A percentile compares a stretch with the other conserved stretches of the same genome.
These are phyloP conservation scores for Drosophila anomelani DNA, from an alignment of 2,888 invertebrate genomes.

Conservation along the genomic window DNA sequence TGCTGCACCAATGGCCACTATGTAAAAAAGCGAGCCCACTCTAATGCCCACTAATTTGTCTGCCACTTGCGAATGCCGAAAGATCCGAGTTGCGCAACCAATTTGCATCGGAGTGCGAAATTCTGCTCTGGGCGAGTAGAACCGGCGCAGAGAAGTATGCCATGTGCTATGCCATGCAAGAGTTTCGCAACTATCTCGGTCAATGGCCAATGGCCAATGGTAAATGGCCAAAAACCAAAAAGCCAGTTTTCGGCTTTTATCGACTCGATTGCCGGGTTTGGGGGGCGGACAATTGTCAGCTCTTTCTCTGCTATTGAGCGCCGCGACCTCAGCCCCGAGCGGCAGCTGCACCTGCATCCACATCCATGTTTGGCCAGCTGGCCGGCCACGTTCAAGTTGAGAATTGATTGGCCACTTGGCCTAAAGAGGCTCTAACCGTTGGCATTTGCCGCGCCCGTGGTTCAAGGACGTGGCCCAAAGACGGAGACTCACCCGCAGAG, in stretches of 20 bases:
- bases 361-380: slow-evolving; percentile 45
- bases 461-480: slow-evolving; percentile 45
- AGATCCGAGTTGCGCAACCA: slow-evolving; percentile 61
- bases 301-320: slow-evolving; percentile 74
- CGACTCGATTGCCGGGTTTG: slow-evolving; percentile 11
- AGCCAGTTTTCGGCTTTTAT: slow-evolving; percentile 52
- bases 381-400: slow-evolving; percentile 48
- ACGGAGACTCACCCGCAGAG: slow-evolving; percentile 82
- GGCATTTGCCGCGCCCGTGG: slow-evolving; percentile 33
- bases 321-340: slow-evolving; percentile 52
- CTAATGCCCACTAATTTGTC: slow-evolving; percentile 41
- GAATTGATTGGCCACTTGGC: slow-evolving; percentile 33
- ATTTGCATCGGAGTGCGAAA: slow-evolving; percentile 56
- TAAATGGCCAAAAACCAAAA: slow-evolving; percentile 37
- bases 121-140: slow-evolving; percentile 31
- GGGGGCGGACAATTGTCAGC: slow-evolving; percentile 22
- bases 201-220: slow-evolving; percentile 42
- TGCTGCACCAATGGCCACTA: slow-evolving; percentile 8
- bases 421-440: slow-evolving; percentile 13
- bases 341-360: slow-evolving; percentile 43
- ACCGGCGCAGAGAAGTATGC: slow-evolving; percentile 52
- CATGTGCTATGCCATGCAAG: slow-evolving; percentile 48
- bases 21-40: slow-evolving; percentile 22
- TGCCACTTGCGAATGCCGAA: slow-evolving; percentile 38
- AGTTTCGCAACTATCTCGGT: slow-evolving; percentile 56